A percentile compares a stretch with the other conserved stretches of the same genome.
These are phyloP conservation scores for Rhopalosiphum maidis DNA, from an alignment of 1,140 invertebrate species.

Conservation along the genomic window DNA sequence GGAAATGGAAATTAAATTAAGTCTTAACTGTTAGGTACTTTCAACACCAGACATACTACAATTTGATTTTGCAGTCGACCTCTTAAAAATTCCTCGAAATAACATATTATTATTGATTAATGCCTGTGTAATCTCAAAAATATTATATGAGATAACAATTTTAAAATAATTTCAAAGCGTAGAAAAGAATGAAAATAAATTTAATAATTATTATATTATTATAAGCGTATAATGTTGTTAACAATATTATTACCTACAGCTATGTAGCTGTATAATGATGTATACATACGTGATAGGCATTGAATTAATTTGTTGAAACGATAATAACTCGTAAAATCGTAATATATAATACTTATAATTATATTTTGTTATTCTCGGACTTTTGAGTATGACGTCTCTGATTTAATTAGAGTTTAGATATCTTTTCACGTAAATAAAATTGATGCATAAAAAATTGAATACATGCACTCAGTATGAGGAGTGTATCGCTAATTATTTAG, in stretches of 20 bases:
- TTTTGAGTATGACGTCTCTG: not conserved
- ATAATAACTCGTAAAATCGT: not conserved
- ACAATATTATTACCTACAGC: not conserved
- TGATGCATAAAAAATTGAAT: not conserved
- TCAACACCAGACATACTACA: not conserved
- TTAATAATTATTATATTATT: too few relatives aligned
- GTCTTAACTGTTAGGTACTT: not conserved
- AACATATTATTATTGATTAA: not conserved
- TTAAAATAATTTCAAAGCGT: not conserved
- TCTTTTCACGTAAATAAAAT: not conserved
- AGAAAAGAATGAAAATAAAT: not conserved
- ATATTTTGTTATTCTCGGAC: not conserved
- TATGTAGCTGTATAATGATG: not conserved
- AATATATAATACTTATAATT: not conserved
- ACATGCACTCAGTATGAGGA: not conserved
- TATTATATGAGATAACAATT: not conserved
- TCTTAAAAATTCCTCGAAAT: not conserved
- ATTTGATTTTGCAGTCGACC: not conserved
- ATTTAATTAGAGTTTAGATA: not conserved
- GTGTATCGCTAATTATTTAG: not conserved
- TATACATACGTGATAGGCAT: too few relatives aligned
- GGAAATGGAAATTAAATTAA: not conserved
- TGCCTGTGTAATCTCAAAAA: not conserved
- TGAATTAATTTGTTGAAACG: not conserved
- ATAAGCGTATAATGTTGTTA: not conserved